Evolutionary conservation across 2,888 invertebrate species (phyloP).

Genomic region (Drosophila borealis): DNA sequence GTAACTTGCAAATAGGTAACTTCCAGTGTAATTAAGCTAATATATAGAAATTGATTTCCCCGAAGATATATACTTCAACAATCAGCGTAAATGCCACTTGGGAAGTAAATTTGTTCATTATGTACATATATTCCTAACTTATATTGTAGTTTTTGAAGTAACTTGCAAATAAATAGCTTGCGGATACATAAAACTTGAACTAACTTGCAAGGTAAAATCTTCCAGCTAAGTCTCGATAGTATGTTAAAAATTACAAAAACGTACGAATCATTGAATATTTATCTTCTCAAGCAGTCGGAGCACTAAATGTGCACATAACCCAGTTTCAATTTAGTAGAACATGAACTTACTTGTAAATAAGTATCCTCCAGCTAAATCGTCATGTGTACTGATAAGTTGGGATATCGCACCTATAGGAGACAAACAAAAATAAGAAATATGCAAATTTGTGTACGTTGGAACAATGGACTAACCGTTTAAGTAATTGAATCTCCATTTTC

Average conservation of each 20-base stretch:
- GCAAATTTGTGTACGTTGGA: slow-evolving; percentile 83
- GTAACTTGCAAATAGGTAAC: slow-evolving; percentile 8
- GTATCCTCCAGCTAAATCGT: slow-evolving; percentile 1
- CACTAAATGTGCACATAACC: too few relatives aligned
- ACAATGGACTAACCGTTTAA: slow-evolving; percentile 85
- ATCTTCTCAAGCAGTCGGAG: too few relatives aligned
- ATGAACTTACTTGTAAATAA: neutral
- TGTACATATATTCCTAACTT: too few relatives aligned
- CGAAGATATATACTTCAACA: too few relatives aligned
- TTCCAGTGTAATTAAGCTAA: too few relatives aligned
- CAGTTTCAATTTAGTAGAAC: too few relatives aligned
- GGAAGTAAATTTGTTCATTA: too few relatives aligned
- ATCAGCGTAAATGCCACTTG: too few relatives aligned
- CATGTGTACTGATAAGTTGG: slow-evolving; percentile 16
- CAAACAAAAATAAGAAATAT: slow-evolving; percentile 82
- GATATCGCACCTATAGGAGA: slow-evolving; percentile 38
- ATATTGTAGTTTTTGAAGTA: neutral
- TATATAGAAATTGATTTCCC: too few relatives aligned
- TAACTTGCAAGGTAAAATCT: neutral
- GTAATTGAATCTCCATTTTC: slow-evolving; percentile 85
- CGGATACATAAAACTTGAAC: neutral
- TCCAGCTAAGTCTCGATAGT: too few relatives aligned
- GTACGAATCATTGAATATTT: too few relatives aligned
- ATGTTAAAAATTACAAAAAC: too few relatives aligned
- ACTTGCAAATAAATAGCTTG: slow-evolving; percentile 1